Conservation (phyloP, 2,888 invertebrate genomes). For the Euplagia quadripunctaria region DNA sequence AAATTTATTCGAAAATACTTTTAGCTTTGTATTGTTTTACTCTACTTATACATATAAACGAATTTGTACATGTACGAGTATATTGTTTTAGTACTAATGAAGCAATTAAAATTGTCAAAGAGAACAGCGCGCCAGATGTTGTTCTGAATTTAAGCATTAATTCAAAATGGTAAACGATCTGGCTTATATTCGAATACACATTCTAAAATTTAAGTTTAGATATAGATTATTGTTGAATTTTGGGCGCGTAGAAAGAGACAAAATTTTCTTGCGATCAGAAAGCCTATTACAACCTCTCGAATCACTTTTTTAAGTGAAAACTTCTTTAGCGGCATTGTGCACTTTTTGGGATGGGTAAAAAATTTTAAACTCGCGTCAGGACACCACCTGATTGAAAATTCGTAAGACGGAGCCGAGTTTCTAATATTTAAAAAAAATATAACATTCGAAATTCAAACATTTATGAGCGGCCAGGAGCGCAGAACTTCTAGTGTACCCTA, state of each 20-base stretch:
- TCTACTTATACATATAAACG: conserved; percentile 1
- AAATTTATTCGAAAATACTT: not conserved
- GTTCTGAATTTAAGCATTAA: conserved; percentile 11
- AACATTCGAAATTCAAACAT: too few species aligned
- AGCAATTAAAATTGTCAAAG: conserved; percentile 22
- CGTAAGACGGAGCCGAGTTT: too few species aligned
- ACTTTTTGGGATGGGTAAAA: too few species aligned
- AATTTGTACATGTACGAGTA: conserved; percentile 1
- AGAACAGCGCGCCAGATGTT: conserved; percentile 16
- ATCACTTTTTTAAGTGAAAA: too few species aligned
- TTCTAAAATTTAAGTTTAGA: not conserved
- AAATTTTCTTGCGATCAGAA: not conserved
- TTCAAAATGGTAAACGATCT: conserved; percentile 11
- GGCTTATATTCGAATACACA: not conserved
- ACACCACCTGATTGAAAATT: too few species aligned
- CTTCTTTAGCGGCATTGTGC: too few species aligned
- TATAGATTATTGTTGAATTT: not conserved
- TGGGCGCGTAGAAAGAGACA: not conserved
- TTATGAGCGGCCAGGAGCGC: too few species aligned
- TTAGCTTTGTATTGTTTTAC: not conserved
- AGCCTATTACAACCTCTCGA: too few species aligned
- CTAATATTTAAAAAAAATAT: too few species aligned
- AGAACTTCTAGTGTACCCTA: too few species aligned
- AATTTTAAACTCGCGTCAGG: too few species aligned
- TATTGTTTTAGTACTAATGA: conserved; percentile 17